These are phyloP conservation scores for Lagodon rhomboides DNA, from an alignment of 2,797 vertebrate genomes.

Conservation along the genomic window DNA sequence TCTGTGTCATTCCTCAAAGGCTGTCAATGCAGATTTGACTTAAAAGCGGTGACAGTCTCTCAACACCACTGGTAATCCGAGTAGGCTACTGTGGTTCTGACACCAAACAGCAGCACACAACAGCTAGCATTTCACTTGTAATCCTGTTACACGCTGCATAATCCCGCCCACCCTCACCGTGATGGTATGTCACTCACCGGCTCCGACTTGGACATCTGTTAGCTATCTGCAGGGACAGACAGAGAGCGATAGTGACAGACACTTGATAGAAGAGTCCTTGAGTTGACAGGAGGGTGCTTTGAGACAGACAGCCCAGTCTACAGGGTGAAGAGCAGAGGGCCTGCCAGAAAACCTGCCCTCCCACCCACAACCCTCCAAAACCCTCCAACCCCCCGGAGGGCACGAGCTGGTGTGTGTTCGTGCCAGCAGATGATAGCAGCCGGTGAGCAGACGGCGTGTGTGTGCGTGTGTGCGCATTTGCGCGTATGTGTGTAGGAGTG, in stretches of 20 bases:
- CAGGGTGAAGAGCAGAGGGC: slow-evolving; percentile 46
- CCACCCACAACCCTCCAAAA: slow-evolving; percentile 47
- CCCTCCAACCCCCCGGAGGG: slow-evolving; percentile 52
- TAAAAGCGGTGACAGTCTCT: slow-evolving; percentile 13
- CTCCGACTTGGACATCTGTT: slow-evolving; percentile 71
- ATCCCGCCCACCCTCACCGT: slow-evolving; percentile 57
- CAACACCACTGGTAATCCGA: slow-evolving; percentile 42
- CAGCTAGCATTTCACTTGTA: slow-evolving; percentile 62
- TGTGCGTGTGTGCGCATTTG: slow-evolving; percentile 30
- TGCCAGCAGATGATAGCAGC: slow-evolving; percentile 72
- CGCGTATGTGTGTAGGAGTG: slow-evolving; percentile 25
- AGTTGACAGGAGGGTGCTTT: slow-evolving; percentile 60
- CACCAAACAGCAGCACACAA: slow-evolving; percentile 21
- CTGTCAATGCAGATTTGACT: slow-evolving; percentile 42
- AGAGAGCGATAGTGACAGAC: slow-evolving; percentile 59
- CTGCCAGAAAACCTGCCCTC: slow-evolving; percentile 72
- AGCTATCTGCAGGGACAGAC: slow-evolving; percentile 60
- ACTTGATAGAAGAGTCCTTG: slow-evolving; percentile 68
- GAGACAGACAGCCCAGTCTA: slow-evolving; percentile 58
- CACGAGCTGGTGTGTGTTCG: slow-evolving; percentile 58
- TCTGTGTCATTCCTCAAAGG: slow-evolving; percentile 23
- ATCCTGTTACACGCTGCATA: slow-evolving; percentile 75
- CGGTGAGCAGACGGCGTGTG: slow-evolving; percentile 63
- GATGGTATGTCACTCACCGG: slow-evolving; percentile 57
- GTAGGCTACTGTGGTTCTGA: slow-evolving; percentile 28